Conservation (phyloP, 2,797 vertebrate species). For the Smutsia temminckii region DNA sequence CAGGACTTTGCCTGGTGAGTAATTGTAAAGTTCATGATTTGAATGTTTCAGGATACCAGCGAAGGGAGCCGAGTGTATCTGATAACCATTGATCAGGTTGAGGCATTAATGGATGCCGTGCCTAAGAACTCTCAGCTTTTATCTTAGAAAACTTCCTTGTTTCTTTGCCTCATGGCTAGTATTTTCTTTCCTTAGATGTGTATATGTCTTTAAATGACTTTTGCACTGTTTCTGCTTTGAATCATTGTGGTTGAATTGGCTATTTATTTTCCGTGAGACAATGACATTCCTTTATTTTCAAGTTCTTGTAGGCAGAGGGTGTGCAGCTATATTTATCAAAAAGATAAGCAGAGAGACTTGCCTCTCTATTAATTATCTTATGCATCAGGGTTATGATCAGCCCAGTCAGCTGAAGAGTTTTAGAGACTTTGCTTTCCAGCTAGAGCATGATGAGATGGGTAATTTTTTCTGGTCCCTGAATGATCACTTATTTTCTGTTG, state of each 20-base stretch:
- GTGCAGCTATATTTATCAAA: not conserved
- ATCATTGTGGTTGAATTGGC: not conserved
- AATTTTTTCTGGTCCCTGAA: constrained; percentile 1
- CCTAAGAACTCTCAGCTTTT: not conserved
- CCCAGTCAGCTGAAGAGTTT: not conserved
- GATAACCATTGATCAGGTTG: not conserved
- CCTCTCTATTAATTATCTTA: not conserved
- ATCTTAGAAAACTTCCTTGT: not conserved
- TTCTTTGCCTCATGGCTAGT: not conserved
- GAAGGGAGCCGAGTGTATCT: not conserved
- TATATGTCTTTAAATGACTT: not conserved
- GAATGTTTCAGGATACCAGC: not conserved
- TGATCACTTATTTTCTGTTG: not conserved
- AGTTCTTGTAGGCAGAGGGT: not conserved
- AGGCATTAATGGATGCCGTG: not conserved
- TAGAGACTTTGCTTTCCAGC: not conserved
- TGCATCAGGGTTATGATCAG: not conserved
- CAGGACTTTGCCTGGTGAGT: not conserved
- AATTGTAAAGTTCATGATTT: not conserved
- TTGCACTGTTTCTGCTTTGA: not conserved
- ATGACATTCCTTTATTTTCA: constrained; percentile 18
- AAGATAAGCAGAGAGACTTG: too few species aligned
- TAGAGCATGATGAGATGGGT: not conserved
- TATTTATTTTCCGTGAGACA: not conserved
- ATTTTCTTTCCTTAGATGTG: not conserved